Conservation (phyloP, 2,888 invertebrate genomes). For the Nomada hirtipes region DNA sequence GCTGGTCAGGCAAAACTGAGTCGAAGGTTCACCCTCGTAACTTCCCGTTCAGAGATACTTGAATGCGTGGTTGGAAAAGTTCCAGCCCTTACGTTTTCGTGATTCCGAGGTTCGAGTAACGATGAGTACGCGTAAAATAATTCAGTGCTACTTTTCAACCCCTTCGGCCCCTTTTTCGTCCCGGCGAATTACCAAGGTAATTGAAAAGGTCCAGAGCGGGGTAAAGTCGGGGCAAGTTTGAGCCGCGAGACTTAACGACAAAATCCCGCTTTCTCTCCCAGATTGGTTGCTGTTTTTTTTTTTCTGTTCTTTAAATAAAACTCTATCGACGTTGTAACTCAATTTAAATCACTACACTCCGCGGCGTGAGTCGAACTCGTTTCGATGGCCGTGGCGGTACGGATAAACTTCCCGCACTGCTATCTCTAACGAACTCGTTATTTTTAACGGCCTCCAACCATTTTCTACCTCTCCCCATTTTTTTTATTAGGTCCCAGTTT, state of each 20-base stretch:
- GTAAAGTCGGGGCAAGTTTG: background rate
- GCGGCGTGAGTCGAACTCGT: constrained; percentile 46
- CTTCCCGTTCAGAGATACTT: background rate
- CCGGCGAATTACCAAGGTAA: constrained; percentile 27
- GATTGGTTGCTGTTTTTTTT: background rate
- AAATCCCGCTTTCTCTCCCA: background rate
- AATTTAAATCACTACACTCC: constrained; percentile 60
- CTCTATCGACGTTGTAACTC: constrained; percentile 47
- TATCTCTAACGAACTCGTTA: constrained; percentile 65
- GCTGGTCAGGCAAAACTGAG: background rate
- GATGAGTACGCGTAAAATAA: constrained; percentile 1
- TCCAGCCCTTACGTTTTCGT: background rate
- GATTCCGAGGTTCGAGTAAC: constrained; percentile 3
- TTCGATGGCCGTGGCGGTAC: constrained; percentile 47
- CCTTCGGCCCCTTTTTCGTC: background rate
- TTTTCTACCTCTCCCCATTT: background rate
- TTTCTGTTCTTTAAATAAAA: constrained; percentile 31
- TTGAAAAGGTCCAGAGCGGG: constrained; percentile 2
- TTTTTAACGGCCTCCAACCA: constrained; percentile 55
- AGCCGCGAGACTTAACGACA: background rate
- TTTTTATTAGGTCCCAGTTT: constrained; percentile 34
- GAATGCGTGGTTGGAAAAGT: constrained; percentile 5
- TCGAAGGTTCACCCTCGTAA: constrained; percentile 3
- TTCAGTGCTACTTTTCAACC: constrained; percentile 9
- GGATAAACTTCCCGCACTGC: constrained; percentile 53